Conservation (phyloP, 2,888 invertebrate species). For the Drosophila maculinotata region DNA sequence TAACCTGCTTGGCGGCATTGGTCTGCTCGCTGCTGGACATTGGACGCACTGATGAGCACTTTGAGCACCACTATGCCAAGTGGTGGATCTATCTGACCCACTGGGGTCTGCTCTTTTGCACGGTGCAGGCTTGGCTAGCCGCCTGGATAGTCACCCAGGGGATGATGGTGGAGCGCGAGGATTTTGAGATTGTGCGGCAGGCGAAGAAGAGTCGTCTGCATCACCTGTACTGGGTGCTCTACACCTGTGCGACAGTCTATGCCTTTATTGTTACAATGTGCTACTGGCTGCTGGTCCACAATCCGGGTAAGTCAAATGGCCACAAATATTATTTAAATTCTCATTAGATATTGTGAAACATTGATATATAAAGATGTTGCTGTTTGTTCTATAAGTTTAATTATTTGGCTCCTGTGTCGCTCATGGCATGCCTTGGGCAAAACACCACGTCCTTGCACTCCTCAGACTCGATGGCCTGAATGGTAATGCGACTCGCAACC, state of each 20-base stretch:
- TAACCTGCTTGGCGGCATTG: conserved; percentile 85
- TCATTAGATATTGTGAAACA: no score
- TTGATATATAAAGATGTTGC: not conserved
- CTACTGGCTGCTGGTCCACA: conserved; percentile 87
- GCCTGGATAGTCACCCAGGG: conserved; percentile 85
- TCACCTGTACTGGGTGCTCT: conserved; percentile 85
- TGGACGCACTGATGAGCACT: conserved; percentile 85
- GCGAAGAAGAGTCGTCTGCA: conserved; percentile 84
- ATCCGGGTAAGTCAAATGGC: conserved; percentile 87
- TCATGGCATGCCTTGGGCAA: conserved; percentile 13
- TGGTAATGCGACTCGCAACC: conserved; percentile 23
- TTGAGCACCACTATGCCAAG: conserved; percentile 85
- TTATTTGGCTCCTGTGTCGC: not conserved
- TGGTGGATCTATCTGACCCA: conserved; percentile 86
- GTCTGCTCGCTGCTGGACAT: conserved; percentile 85
- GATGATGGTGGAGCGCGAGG: conserved; percentile 86
- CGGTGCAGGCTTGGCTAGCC: conserved; percentile 85
- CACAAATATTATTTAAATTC: not conserved
- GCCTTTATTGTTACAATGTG: conserved; percentile 85
- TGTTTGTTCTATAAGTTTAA: not conserved
- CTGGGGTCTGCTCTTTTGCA: conserved; percentile 85
- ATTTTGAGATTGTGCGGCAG: conserved; percentile 85
- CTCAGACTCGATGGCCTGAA: conserved; percentile 28
- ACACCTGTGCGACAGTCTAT: conserved; percentile 85
- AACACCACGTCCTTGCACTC: conserved; percentile 27